These are phyloP conservation scores for Drosophila neonasuta DNA, from an alignment of 2,888 invertebrate genomes.

Conservation along the genomic window DNA sequence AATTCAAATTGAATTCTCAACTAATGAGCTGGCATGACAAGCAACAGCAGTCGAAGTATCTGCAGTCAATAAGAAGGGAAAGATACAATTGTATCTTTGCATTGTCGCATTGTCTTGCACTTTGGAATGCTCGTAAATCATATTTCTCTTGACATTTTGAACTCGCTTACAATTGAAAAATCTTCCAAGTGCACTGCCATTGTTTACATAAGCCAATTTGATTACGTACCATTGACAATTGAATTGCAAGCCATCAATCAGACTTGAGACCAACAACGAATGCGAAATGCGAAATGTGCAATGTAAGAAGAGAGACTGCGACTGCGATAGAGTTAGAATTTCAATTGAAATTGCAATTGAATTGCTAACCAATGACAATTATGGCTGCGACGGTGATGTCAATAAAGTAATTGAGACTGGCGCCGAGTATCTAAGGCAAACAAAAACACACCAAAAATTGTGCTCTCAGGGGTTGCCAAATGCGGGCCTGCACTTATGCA, in stretches of 20 bases:
- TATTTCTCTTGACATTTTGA: slow-evolving; percentile 72
- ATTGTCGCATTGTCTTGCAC: slow-evolving; percentile 19
- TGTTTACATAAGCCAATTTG: slow-evolving; percentile 72
- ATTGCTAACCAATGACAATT: slow-evolving; percentile 46
- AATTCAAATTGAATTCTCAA: no score
- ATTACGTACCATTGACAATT: slow-evolving; percentile 66
- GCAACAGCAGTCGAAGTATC: background rate
- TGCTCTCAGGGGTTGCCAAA: slow-evolving; percentile 47
- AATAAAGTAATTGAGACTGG: slow-evolving; percentile 77
- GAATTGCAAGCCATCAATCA: slow-evolving; percentile 70
- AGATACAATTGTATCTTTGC: slow-evolving; percentile 19
- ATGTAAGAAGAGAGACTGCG: slow-evolving; percentile 12
- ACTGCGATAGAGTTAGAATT: slow-evolving; percentile 14
- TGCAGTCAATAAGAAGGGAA: background rate
- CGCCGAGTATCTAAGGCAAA: slow-evolving; percentile 62
- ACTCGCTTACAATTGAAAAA: slow-evolving; percentile 56
- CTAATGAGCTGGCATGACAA: slow-evolving; percentile 13
- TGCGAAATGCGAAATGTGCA: slow-evolving; percentile 7
- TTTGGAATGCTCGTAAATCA: slow-evolving; percentile 53
- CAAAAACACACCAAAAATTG: slow-evolving; percentile 31
- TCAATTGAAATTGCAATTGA: slow-evolving; percentile 50
- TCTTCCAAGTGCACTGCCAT: slow-evolving; percentile 37
- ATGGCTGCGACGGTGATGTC: slow-evolving; percentile 50
- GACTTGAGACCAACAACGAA: slow-evolving; percentile 29
- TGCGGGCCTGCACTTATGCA: slow-evolving; percentile 62